Conservation (phyloP, 1,140 invertebrate species). For the Mya arenaria region DNA sequence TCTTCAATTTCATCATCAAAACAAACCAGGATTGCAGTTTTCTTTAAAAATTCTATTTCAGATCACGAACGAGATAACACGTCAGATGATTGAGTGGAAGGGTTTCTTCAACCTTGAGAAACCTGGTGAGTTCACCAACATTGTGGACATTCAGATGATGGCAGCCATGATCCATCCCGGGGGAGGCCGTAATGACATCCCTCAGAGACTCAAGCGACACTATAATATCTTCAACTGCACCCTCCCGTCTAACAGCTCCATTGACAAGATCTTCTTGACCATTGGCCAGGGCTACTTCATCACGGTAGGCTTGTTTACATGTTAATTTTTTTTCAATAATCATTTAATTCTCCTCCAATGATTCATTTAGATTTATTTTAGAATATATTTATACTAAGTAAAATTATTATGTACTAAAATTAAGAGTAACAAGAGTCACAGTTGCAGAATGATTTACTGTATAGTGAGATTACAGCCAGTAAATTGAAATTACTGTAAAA, state of each 20-base stretch:
- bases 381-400: too few species aligned
- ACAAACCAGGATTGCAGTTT: too few species aligned
- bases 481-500: too few species aligned
- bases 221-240: conserved; percentile 98
- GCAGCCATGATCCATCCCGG: conserved; percentile 97
- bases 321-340: too few species aligned
- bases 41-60: conserved; percentile 58
- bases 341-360: too few species aligned
- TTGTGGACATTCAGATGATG: conserved; percentile 94
- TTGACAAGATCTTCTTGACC: conserved; percentile 92
- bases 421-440: too few species aligned
- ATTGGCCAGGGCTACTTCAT: conserved; percentile 80
- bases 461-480: too few species aligned
- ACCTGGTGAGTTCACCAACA: conserved; percentile 96
- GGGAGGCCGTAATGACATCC: conserved; percentile 95
- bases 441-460: too few species aligned
- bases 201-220: conserved; percentile 94
- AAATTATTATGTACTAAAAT: too few species aligned
- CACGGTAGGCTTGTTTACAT: conserved; percentile 68
- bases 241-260: conserved; percentile 91
- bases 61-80: conserved; percentile 96
- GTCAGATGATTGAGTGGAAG: conserved; percentile 98
- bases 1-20: too few species aligned
- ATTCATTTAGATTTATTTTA: too few species aligned
- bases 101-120: conserved; percentile 99